Evolutionary conservation across 2,888 invertebrate genomes (phyloP), one percentile per base, ranked within the genome.

Genomic region (Apoda limacodes): DNA sequence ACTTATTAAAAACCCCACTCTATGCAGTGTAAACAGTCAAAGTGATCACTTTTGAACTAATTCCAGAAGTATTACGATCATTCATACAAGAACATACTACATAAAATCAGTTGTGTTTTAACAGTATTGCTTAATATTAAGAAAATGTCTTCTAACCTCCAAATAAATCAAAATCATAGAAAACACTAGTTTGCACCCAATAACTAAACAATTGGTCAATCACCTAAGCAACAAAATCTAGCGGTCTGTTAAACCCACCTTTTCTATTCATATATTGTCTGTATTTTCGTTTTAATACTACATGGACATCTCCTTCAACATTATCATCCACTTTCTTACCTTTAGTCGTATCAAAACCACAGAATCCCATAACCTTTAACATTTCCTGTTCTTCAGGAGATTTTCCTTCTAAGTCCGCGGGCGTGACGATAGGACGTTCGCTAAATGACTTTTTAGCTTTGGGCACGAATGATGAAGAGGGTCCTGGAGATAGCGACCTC

Each of bases 221-320:
- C 29, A 22, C 13, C 55, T 82, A 95, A 44, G 95, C 95, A 43
- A 98, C 95, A 80, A 96, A 96, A 74, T 99, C 98, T 43, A 99
- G 78, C 22, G 98, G 98, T 60, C 98, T 85, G 74, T 99, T 99
- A 75, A 99, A 99, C 32, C 98, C 99, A 41, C 99, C 99, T 72
- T 97, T 95, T 40, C 99, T 86, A 74, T 99, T 99, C 99, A 99
- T 99, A 64, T 99, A 99, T 76, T 99, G 98, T 51, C 98, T 88
- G 68, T 97, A 98, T 76, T 97, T 95, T 51, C 98, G 83, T 78
- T 98, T 97, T 37, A 97, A 85, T 40, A 96, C 95, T 34, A 98
- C 94, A 65, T 98, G 97, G 41, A 97, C 96, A 14, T 90, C 92
- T n/a, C 95, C 96, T 31, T 88, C 88, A 51, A 96, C 93, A 61